Evolutionary conservation across 2,797 vertebrate species (phyloP), one percentile per base, ranked within the genome.

Genomic region (Aplochiton taeniatus): DNA sequence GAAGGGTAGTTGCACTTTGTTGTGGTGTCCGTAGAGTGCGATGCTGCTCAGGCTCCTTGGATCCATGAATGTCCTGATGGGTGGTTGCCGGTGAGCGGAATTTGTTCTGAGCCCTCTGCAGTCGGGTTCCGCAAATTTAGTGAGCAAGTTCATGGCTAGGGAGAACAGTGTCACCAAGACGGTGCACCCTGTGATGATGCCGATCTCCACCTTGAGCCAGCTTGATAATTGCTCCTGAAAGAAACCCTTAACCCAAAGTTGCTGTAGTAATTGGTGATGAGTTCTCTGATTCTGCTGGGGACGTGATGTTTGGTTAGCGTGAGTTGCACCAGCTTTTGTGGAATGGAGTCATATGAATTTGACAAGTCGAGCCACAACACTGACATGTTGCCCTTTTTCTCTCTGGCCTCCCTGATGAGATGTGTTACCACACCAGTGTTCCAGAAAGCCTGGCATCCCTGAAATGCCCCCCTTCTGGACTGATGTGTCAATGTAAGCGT

Each of bases 1-100:
- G 17, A 67, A 41, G 13, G 68, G 54, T 42, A 58, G 46, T 58
- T 46, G 53, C 46, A 70, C 41, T 58, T 56, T 71, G 44, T 66
- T 66, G 46, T n/a, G 12, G n/a, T 64, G 11, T 12, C 53, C 52
- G 14, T 70, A 70, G 19, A 58, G 46, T 50, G 56, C 19, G 48
- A 59, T 60, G 62, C 62, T 70, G 62, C 68, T 65, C 47, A 70
- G 62, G 56, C 62, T 70, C 48, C 17, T 45, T 44, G 52, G 61
- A n/a, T n/a, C n/a, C n/a, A n/a, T n/a, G n/a, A n/a, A n/a, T n/a
- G n/a, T n/a, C n/a, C n/a, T n/a, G n/a, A n/a, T n/a, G n/a, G n/a
- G n/a, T 44, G 41, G 50, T n/a, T 55, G 41, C 8, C 51, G 2
- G 4, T 19, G 12, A 4, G 16, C 51, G 16, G 61, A 42, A 48